Base-by-base conservation (phyloP, 2,113 vertebrate genomes). In the Caranx ignobilis region DNA sequence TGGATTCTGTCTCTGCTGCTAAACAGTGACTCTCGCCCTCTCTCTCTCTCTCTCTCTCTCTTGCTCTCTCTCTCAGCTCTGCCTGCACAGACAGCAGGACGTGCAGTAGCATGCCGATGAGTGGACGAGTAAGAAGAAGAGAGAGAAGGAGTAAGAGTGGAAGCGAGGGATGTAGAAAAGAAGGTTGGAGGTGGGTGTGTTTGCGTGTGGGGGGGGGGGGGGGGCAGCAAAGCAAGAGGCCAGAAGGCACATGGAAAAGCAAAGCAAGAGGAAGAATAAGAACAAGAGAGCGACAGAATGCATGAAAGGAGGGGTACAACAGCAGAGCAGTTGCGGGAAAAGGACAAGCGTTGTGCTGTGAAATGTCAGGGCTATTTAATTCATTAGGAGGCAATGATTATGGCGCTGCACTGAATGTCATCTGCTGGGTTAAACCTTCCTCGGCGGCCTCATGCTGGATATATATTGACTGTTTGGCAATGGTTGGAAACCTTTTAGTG, bases 301-400 rank as follows among this genome's bases (percentile, higher is more conserved):
- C 75, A 85, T 89, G 68, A 84, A 85, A 84, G 65, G 72, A 86
- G 47, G 68, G 43, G 45, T 73, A 70, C 68, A 87, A 87, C 77
- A 82, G 79, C 56, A 48, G 83, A 85, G 85, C 84, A 85, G 78
- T 89, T 75, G 71, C 69, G 80, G 84, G 77, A 87, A 90, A 89
- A 90, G 91, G 87, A 93, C 86, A 88, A 89, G 79, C 55, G 61
- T 21, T 81, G 64, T 65, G 61, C 76, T 81, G 85, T 85, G 83
- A 94, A 92, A 94, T 93, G 91, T 94, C 93, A 94, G 56, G 86
- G 79, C 88, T 85, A 86, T 93, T 93, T 89, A 86, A 91, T 94
- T 93, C 88, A 93, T 94, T 93, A 92, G 86, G 76, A 88, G 82
- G 83, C 91, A 79, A 88, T 92, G 86, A 91, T 90, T 76, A 91